A percentile compares a stretch with the other conserved stretches of the same genome.
Conservation (phyloP, 2,113 vertebrate species). For the Puffinus mauretanicus region DNA sequence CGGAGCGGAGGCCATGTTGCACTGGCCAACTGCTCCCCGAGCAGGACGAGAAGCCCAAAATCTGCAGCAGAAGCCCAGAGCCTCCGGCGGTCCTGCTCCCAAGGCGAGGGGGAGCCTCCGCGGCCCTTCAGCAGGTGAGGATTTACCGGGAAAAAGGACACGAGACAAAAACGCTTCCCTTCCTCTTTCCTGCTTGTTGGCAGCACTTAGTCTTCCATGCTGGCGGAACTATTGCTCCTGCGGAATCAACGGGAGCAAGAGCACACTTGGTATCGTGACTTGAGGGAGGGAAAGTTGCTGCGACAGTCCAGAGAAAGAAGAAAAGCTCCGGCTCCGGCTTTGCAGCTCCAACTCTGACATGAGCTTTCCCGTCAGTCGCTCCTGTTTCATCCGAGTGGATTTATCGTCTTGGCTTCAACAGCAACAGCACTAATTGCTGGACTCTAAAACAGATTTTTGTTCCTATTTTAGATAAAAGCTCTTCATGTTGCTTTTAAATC, state of each 20-base stretch:
- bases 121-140: not conserved
- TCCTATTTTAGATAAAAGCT: not conserved
- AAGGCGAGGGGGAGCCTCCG: not conserved
- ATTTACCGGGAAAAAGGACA: not conserved
- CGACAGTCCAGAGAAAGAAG: not conserved
- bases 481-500: not conserved
- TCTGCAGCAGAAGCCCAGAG: too few relatives aligned
- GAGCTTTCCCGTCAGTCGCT: not conserved
- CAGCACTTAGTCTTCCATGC: not conserved
- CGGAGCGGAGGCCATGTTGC: fast-evolving
- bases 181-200: not conserved
- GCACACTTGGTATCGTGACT: fast-evolving
- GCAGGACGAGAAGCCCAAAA: not conserved
- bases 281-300: not conserved
- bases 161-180: not conserved
- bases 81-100: not conserved
- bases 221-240: not conserved
- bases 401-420: not conserved
- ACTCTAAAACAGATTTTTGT: not conserved
- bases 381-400: not conserved
- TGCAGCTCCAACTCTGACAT: not conserved
- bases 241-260: fast-evolving
- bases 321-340: not conserved
- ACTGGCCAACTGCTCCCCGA: not conserved
- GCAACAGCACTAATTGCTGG: not conserved